phyloP scores from a whole-genome alignment of 2,113 vertebrate genomes.

The Hydrolagus affinis region DNA sequence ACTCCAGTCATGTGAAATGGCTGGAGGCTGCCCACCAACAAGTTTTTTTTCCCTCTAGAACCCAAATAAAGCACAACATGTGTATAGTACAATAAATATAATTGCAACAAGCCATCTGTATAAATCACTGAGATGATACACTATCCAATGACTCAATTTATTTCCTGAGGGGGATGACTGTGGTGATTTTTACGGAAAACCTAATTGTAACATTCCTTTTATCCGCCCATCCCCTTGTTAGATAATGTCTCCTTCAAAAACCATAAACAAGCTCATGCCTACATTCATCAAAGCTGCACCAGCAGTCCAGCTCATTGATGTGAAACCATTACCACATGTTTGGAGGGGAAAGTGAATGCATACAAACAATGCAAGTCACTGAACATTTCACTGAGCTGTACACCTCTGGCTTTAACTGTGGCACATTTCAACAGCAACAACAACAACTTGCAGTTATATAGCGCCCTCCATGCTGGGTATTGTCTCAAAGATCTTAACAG shows the following conservation, averaged over 20 bases:
- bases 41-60: background rate
- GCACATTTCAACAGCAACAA: background rate
- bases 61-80: background rate
- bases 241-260: slow-evolving; percentile 18
- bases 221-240: slow-evolving; percentile 13
- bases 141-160: background rate
- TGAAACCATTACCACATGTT: background rate
- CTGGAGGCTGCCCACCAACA: background rate
- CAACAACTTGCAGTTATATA: no score
- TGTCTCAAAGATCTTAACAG: no score
- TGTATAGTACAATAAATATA: slow-evolving; percentile 2
- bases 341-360: background rate
- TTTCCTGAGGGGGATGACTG: background rate
- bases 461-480: no score
- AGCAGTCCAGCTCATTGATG: background rate
- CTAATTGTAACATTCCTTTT: background rate
- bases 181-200: slow-evolving; percentile 8
- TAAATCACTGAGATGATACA: background rate
- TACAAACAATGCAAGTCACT: no score
- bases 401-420: background rate
- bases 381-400: background rate
- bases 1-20: no score
- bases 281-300: background rate
- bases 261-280: background rate
- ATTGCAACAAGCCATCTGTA: background rate